Evolutionary conservation across 2,797 vertebrate species (phyloP).

Genomic region (Buphagus erythrorhynchus): DNA sequence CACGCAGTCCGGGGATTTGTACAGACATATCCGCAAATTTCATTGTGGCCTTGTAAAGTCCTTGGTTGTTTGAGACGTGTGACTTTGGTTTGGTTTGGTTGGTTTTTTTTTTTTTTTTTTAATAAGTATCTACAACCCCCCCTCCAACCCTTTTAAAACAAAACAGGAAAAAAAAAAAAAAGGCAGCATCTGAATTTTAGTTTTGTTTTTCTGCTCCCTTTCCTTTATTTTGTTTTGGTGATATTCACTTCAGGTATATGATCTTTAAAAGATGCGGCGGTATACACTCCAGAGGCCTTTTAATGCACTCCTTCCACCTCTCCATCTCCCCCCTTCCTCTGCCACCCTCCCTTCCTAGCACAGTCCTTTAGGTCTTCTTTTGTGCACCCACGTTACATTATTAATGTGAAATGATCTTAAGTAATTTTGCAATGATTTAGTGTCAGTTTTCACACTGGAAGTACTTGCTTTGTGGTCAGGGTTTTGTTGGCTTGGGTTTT

Average conservation of each 20-base stretch:
- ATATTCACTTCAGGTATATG: constrained; percentile 31
- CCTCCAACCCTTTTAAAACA: not conserved
- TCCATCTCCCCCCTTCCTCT: not conserved
- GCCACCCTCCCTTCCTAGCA: not conserved
- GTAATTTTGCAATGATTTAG: constrained; percentile 56
- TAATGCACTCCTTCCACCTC: constrained; percentile 5
- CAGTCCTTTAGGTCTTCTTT: constrained; percentile 35
- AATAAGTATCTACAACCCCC: not conserved
- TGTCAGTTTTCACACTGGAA: constrained; percentile 35
- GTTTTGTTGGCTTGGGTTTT: not conserved
- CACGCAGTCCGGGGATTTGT: constrained; percentile 97
- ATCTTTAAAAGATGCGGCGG: constrained; percentile 43
- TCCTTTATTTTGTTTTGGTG: constrained; percentile 5
- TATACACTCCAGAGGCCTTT: constrained; percentile 62
- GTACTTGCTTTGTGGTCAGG: constrained; percentile 22
- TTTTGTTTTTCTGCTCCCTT: not conserved
- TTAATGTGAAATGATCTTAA: constrained; percentile 64
- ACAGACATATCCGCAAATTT: constrained; percentile 98
- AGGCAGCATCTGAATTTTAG: constrained; percentile 9
- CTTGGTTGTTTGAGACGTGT: constrained; percentile 75
- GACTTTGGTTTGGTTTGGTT: not conserved
- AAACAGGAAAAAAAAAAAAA: constrained; percentile 23
- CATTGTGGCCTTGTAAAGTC: constrained; percentile 96
- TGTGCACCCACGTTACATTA: constrained; percentile 35
- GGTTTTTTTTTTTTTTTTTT: not conserved